These are phyloP conservation scores for Dermatemys mawii DNA, from an alignment of 2,113 vertebrate genomes.

Conservation along the genomic window DNA sequence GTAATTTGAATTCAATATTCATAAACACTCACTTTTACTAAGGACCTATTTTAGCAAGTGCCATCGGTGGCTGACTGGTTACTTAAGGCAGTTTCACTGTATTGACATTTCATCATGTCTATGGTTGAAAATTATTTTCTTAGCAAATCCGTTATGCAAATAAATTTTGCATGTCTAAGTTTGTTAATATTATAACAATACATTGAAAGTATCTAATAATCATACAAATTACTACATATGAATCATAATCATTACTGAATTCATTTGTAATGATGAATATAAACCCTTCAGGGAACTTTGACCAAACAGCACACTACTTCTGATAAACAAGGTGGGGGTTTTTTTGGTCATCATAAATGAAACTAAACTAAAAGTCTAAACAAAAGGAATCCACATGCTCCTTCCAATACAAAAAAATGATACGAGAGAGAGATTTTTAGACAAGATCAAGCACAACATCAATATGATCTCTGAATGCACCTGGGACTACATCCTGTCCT, in stretches of 20 bases:
- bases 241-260: too few relatives aligned
- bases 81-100: too few relatives aligned
- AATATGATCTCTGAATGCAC: not conserved
- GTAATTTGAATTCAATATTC: not conserved
- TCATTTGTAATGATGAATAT: not conserved
- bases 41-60: too few relatives aligned
- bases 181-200: not conserved
- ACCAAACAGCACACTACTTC: not conserved
- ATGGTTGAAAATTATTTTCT: too few relatives aligned
- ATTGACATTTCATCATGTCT: too few relatives aligned
- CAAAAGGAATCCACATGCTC: not conserved
- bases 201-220: not conserved
- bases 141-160: too few relatives aligned
- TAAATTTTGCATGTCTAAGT: too few relatives aligned
- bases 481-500: not conserved
- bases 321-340: not conserved
- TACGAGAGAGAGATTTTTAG: not conserved
- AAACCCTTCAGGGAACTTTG: not conserved
- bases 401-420: not conserved
- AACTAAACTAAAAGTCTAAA: not conserved
- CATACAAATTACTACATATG: too few relatives aligned
- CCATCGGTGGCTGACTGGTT: too few relatives aligned
- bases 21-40: too few relatives aligned
- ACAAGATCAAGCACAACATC: not conserved
- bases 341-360: not conserved